Conservation (phyloP, 2,797 vertebrate genomes). For the Crocodylus rhombifer region DNA sequence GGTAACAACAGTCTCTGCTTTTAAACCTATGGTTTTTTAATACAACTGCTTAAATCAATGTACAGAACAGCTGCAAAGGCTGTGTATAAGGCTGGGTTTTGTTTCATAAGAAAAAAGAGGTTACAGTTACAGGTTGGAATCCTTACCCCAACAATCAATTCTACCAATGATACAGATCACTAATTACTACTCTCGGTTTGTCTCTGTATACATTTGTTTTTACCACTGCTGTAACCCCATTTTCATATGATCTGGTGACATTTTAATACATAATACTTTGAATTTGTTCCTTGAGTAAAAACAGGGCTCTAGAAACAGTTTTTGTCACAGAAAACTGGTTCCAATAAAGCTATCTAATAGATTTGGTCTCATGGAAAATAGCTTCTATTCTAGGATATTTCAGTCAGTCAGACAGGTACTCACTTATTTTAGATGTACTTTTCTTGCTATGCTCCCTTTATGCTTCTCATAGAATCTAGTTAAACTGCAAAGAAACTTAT, state of each 20-base stretch:
- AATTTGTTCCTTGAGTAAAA: not conserved
- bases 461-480: not conserved
- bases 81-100: not conserved
- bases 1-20: not conserved
- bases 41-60: not conserved
- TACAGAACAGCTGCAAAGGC: not conserved
- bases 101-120: not conserved
- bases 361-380: not conserved
- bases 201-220: fast-evolving
- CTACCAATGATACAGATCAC: not conserved
- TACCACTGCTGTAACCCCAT: not conserved
- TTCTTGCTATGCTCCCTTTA: not conserved
- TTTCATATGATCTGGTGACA: not conserved
- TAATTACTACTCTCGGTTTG: not conserved
- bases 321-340: too few relatives aligned
- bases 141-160: not conserved
- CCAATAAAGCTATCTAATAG: too few relatives aligned
- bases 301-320: fast-evolving
- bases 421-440: not conserved
- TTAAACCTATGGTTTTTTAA: not conserved
- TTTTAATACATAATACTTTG: too few relatives aligned
- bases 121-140: not conserved
- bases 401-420: not conserved
- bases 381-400: not conserved
- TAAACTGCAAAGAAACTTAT: not conserved